Percentiles rank a stretch among this genome's conserved stretches.
Conservation (phyloP, 2,113 vertebrate genomes). For the Forbesichthys agassizii region DNA sequence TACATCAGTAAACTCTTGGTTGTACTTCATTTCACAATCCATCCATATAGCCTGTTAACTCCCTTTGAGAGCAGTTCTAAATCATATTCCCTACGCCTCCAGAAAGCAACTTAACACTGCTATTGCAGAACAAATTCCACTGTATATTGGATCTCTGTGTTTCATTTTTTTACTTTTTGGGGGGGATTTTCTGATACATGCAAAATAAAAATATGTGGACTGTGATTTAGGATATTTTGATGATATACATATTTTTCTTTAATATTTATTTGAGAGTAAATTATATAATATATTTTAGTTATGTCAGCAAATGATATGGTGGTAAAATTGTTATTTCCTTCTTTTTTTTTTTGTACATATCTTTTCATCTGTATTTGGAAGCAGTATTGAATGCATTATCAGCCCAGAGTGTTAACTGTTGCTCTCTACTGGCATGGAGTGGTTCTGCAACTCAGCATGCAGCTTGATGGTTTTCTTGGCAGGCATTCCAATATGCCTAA, state of each 20-base stretch:
- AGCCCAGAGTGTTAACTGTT: constrained; percentile 62
- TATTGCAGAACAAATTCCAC: constrained; percentile 33
- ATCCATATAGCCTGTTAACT: constrained; percentile 37
- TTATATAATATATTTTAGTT: constrained; percentile 78
- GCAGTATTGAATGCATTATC: constrained; percentile 42
- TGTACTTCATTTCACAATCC: constrained; percentile 54
- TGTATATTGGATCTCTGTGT: constrained; percentile 26
- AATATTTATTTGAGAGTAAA: constrained; percentile 69
- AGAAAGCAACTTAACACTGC: constrained; percentile 49
- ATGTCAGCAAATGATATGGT: constrained; percentile 51
- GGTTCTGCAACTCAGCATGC: constrained; percentile 79
- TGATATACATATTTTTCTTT: constrained; percentile 72
- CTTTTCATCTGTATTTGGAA: constrained; percentile 43
- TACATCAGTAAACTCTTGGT: constrained; percentile 50
- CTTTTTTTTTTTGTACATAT: constrained; percentile 47
- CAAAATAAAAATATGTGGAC: constrained; percentile 71
- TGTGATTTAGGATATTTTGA: constrained; percentile 72
- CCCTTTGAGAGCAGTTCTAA: constrained; percentile 32
- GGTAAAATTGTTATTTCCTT: constrained; percentile 20
- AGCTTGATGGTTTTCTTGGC: constrained; percentile 35
- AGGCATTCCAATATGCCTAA: constrained; percentile 22
- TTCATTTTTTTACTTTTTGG: constrained; percentile 71
- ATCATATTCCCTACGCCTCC: constrained; percentile 35
- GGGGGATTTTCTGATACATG: constrained; percentile 76
- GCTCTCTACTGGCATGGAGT: constrained; percentile 77